Percentiles rank a stretch among this genome's conserved stretches.
Conservation (phyloP, 2,888 invertebrate species). For the Eilema depressum region DNA sequence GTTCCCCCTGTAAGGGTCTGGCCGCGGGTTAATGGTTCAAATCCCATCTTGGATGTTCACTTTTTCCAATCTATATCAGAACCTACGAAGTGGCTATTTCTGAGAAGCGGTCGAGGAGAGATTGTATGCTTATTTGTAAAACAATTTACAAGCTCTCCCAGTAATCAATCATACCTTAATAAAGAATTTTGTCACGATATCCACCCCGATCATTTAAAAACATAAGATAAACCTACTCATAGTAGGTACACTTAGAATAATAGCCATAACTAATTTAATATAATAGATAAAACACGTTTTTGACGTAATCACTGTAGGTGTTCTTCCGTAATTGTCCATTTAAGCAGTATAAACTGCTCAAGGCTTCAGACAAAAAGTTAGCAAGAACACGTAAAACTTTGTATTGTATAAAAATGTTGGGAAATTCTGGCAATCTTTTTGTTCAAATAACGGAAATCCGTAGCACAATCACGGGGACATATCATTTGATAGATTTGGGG, state of each 20-base stretch:
- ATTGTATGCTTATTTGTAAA: not conserved
- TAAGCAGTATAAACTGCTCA: not conserved
- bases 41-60: too few relatives aligned
- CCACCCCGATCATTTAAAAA: not conserved
- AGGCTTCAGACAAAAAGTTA: not conserved
- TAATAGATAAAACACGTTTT: constrained; percentile 1
- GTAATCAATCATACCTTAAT: too few relatives aligned
- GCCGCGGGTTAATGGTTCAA: too few relatives aligned
- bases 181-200: not conserved
- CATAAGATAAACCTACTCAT: not conserved
- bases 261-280: not conserved
- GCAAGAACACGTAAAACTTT: not conserved
- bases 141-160: not conserved
- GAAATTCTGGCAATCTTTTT: constrained; percentile 28
- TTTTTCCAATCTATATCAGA: too few relatives aligned
- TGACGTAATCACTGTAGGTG: not conserved
- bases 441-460: constrained; percentile 35
- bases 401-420: not conserved
- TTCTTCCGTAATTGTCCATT: not conserved
- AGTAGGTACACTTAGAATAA: not conserved
- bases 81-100: too few relatives aligned
- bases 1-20: too few relatives aligned
- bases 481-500: constrained; percentile 40
- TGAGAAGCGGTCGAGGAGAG: too few relatives aligned
- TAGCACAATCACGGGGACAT: constrained; percentile 29